Base-by-base conservation (phyloP, 2,888 invertebrate species). In the Globia sparganii region DNA sequence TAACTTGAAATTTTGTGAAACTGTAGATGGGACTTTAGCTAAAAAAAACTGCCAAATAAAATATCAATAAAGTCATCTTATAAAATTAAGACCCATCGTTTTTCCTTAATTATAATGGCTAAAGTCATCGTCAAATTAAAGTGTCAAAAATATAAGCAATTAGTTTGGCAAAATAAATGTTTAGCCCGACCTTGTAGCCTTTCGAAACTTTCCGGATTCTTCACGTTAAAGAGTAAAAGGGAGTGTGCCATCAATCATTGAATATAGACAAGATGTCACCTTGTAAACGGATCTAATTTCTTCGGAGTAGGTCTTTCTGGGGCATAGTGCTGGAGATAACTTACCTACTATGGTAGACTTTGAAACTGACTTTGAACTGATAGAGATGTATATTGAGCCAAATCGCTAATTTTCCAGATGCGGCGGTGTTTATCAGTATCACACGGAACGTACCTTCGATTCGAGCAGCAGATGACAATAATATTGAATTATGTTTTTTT, bases 201-300 rank as follows among this genome's bases (percentile, higher is more conserved):
- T 71, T 76, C 61, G n/a, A 68, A 85, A 87, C 67, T 88, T 87
- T 80, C 75, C 43, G 65, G 79, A 82, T 81, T 69, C 77, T 85
- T 80, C 75, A 53, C 83, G 75, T 34, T 72, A 71, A 84, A 85
- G 81, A 88, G 86, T 79, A 82, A 82, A 82, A 84, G 88, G 87
- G 84, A 83, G 80, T 80, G 53, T 80, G 75, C 74, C 86, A 89
- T 88, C 89, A 88, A 89, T 88, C 89, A 89, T 86, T 66, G 73
- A 21, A 73, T 85, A 87, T 65, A 87, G 88, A 82, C 89, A 89
- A 86, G 79, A 82, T 86, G 89, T 89, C 88, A 78, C 68, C 81
- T 84, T 71, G 81, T 81, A 77, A 85, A 86, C 78, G 85, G 81
- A 78, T 89, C 83, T 82, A 80, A 87, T 88, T 82, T 83, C 88